Evolutionary conservation across 1,140 invertebrate genomes (phyloP).

Genomic region (Idris sp.): DNA sequence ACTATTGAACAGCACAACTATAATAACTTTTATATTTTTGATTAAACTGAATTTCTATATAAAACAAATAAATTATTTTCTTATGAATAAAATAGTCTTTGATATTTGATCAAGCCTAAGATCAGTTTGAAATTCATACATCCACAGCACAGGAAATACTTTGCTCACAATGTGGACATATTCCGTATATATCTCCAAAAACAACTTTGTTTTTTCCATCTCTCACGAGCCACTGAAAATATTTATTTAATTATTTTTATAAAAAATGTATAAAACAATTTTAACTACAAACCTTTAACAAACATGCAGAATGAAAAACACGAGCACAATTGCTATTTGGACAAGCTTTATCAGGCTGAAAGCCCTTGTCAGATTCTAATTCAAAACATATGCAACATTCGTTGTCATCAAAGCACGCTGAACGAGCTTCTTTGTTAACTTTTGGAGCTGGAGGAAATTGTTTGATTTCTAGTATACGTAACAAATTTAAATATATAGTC

Average conservation of each 20-base stretch:
- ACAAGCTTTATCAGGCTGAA: slow-evolving; percentile 71
- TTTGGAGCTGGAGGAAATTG: slow-evolving; percentile 65
- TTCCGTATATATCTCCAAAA: slow-evolving; percentile 72
- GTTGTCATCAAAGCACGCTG: slow-evolving; percentile 65
- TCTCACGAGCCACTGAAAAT: slow-evolving; percentile 74
- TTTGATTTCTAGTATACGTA: slow-evolving; percentile 65
- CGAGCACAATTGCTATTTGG: slow-evolving; percentile 71
- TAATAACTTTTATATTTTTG: slow-evolving; percentile 66
- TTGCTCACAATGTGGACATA: slow-evolving; percentile 73
- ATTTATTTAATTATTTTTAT: slow-evolving; percentile 4
- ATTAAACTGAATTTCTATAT: too few species aligned
- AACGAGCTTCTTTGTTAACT: slow-evolving; percentile 9
- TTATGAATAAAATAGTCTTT: too few species aligned
- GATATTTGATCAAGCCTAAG: too few species aligned
- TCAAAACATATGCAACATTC: slow-evolving; percentile 77
- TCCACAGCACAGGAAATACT: slow-evolving; percentile 68
- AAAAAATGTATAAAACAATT: background rate
- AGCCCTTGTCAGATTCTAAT: slow-evolving; percentile 62
- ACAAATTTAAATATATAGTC: slow-evolving; percentile 69
- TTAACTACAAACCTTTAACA: slow-evolving; percentile 62
- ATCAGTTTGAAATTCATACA: too few species aligned
- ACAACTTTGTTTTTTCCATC: slow-evolving; percentile 68
- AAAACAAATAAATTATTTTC: background rate
- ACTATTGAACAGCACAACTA: slow-evolving; percentile 55
- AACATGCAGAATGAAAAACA: slow-evolving; percentile 72